phyloP scores from a whole-genome alignment of 1,140 invertebrate species.

The Tribolium madens region DNA sequence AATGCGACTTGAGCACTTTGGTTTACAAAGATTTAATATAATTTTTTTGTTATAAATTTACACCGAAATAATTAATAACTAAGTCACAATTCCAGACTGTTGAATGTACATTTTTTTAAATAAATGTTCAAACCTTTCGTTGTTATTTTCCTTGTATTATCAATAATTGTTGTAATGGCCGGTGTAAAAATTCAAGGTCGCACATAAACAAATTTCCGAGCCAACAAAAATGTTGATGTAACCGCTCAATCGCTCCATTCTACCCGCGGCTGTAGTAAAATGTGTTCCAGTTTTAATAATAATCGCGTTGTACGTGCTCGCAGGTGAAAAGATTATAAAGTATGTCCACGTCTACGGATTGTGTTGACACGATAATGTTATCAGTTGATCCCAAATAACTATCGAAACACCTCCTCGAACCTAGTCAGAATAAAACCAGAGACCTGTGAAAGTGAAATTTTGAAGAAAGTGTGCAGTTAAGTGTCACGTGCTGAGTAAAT shows the following conservation, averaged over 20 bases:
- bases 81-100: no score
- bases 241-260: neutral
- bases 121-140: neutral
- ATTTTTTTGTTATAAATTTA: no score
- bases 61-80: no score
- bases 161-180: neutral
- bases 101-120: neutral
- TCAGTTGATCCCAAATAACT: constrained; percentile 21
- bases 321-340: constrained; percentile 27
- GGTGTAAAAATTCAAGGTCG: neutral
- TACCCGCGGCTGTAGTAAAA: neutral
- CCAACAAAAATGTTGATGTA: neutral
- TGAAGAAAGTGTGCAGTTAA: constrained; percentile 6
- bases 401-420: neutral
- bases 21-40: no score
- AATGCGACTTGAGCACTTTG: no score
- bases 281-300: constrained; percentile 19
- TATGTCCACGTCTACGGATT: constrained; percentile 23
- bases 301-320: neutral
- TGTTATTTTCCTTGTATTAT: neutral
- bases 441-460: constrained; percentile 6
- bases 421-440: no score
- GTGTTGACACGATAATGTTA: constrained; percentile 29
- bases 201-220: neutral
- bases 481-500: constrained; percentile 7